Evolutionary conservation across 2,113 vertebrate genomes (phyloP).

Genomic region (Alaudala cheleensis): DNA sequence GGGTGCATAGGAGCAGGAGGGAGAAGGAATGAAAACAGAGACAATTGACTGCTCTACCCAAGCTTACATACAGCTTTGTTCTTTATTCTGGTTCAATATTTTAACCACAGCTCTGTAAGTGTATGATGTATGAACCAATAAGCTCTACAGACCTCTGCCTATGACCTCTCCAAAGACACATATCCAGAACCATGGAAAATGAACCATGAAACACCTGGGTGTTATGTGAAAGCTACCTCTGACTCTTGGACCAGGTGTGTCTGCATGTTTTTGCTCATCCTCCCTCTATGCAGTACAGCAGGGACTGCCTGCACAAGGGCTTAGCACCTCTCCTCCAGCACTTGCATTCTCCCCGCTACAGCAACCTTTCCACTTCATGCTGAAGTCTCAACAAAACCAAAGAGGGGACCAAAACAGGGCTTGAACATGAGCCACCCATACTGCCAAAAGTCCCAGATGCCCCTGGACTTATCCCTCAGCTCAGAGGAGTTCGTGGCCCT

Average conservation of each 20-base stretch:
- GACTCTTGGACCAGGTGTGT: fast-evolving
- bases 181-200: neutral
- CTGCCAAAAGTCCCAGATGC: neutral
- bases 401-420: neutral
- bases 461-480: neutral
- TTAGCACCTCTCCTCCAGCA: neutral
- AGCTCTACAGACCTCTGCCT: neutral
- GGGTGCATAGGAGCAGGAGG: neutral
- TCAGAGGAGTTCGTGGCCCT: neutral
- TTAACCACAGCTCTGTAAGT: neutral
- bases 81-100: neutral
- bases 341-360: neutral
- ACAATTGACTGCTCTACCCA: neutral
- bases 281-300: fast-evolving
- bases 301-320: fast-evolving
- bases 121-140: neutral
- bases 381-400: neutral
- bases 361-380: neutral
- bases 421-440: neutral
- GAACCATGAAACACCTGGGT: neutral
- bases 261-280: neutral
- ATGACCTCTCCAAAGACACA: neutral
- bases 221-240: neutral
- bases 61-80: neutral
- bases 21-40: neutral